phyloP scores from a whole-genome alignment of 2,888 invertebrate genomes.

The Eucriotettix oculatus region DNA sequence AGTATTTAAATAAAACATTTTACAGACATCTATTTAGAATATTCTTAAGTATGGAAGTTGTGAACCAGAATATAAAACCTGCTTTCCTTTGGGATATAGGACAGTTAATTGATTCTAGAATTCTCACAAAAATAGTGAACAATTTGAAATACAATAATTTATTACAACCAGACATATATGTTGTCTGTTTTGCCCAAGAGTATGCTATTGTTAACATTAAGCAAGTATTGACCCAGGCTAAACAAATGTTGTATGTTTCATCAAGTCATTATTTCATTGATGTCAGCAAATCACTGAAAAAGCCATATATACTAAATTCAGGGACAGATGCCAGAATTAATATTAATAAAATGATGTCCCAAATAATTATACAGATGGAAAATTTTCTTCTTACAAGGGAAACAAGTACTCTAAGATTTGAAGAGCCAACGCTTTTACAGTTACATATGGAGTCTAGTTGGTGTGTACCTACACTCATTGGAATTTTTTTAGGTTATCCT shows the following conservation, averaged over 20 bases:
- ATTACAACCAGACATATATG: conserved; percentile 10
- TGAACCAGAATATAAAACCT: conserved; percentile 17
- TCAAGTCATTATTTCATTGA: conserved; percentile 10
- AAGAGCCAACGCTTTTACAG: not conserved
- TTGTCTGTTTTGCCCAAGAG: conserved; percentile 8
- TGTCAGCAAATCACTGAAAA: conserved; percentile 10
- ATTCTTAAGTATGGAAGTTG: conserved; percentile 13
- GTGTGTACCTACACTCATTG: conserved; percentile 20
- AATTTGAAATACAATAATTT: conserved; percentile 13
- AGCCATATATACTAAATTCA: conserved; percentile 3
- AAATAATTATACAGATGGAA: not conserved
- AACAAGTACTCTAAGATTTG: not conserved
- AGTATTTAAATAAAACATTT: conserved; percentile 1
- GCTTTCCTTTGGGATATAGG: conserved; percentile 18
- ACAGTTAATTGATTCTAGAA: not conserved
- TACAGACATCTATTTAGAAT: conserved; percentile 6
- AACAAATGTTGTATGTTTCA: not conserved
- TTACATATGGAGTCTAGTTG: conserved; percentile 11
- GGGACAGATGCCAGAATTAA: not conserved
- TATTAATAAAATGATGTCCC: not conserved
- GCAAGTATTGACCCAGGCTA: not conserved
- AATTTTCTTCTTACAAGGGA: not conserved
- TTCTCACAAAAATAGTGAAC: conserved; percentile 7
- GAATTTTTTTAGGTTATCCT: conserved; percentile 21
- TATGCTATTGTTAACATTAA: conserved; percentile 2